Percentiles rank a stretch among this genome's conserved stretches.
phyloP scores from a whole-genome alignment of 2,888 invertebrate genomes.

The Stenichneumon culpator region DNA sequence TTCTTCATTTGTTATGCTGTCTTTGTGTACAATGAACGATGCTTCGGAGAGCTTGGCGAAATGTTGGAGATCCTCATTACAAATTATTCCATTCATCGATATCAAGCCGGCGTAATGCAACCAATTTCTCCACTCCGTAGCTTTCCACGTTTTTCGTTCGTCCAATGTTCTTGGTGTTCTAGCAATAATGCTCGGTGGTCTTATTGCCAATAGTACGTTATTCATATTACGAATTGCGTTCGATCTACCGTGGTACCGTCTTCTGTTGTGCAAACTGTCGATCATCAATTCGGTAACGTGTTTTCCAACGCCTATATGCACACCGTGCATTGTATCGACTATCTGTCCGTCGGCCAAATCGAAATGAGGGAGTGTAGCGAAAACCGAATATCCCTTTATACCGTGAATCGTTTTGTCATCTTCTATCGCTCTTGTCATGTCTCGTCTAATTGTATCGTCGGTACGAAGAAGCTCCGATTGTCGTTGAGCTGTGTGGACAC shows the following conservation, averaged over 20 bases:
- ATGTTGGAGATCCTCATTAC: not conserved
- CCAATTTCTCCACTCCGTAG: conserved; percentile 49
- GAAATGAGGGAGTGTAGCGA: not conserved
- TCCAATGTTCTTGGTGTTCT: conserved; percentile 25
- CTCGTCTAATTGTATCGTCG: not conserved
- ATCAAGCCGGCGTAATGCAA: not conserved
- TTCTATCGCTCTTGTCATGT: conserved; percentile 30
- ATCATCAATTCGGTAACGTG: conserved; percentile 25
- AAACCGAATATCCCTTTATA: not conserved
- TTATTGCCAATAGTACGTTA: conserved; percentile 19
- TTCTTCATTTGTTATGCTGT: not conserved
- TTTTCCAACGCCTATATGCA: conserved; percentile 27
- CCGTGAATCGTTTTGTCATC: conserved; percentile 16
- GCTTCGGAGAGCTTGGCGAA: conserved; percentile 35
- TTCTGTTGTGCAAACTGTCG: not conserved
- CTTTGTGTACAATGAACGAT: not conserved
- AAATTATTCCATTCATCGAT: not conserved
- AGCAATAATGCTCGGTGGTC: conserved; percentile 9
- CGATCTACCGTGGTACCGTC: not conserved
- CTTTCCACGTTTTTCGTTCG: conserved; percentile 4
- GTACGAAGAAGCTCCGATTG: not conserved
- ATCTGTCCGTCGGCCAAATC: not conserved
- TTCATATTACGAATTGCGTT: conserved; percentile 7
- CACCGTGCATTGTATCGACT: not conserved
- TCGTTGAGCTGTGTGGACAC: not conserved